Percentiles rank a stretch among this genome's conserved stretches.
These are phyloP conservation scores for Orycteropus afer DNA, from an alignment of 2,113 vertebrate species.

Conservation along the genomic window DNA sequence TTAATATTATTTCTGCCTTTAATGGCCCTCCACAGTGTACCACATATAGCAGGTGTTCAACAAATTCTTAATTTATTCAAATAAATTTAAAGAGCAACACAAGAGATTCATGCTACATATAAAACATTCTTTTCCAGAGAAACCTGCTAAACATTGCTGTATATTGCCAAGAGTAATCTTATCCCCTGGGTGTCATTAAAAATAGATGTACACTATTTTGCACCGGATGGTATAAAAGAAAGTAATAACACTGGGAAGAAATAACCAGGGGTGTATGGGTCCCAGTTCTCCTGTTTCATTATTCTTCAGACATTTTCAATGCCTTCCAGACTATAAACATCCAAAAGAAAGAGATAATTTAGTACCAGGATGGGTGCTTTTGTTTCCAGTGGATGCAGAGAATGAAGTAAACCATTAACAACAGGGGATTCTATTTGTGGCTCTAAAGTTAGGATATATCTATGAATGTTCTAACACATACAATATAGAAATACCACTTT, in stretches of 20 bases:
- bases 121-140: constrained; percentile 37
- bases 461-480: neutral
- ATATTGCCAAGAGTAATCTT: constrained; percentile 40
- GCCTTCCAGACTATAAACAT: constrained; percentile 43
- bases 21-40: neutral
- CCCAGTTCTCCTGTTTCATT: constrained; percentile 14
- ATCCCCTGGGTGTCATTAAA: constrained; percentile 61
- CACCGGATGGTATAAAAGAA: constrained; percentile 41
- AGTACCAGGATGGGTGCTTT: neutral
- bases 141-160: constrained; percentile 25
- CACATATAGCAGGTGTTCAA: constrained; percentile 28
- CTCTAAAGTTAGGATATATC: neutral
- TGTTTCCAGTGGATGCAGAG: neutral
- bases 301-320: constrained; percentile 43
- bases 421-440: neutral
- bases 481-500: neutral
- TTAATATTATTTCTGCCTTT: constrained; percentile 30
- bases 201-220: constrained; percentile 50
- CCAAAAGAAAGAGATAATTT: constrained; percentile 41
- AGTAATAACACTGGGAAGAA: constrained; percentile 42
- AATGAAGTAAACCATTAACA: constrained; percentile 13
- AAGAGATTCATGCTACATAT: neutral
- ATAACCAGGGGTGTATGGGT: neutral
- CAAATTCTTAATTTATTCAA: constrained; percentile 50
- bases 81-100: constrained; percentile 25